phyloP scores from a whole-genome alignment of 2,797 vertebrate genomes.

The Loris lydekkerianus region DNA sequence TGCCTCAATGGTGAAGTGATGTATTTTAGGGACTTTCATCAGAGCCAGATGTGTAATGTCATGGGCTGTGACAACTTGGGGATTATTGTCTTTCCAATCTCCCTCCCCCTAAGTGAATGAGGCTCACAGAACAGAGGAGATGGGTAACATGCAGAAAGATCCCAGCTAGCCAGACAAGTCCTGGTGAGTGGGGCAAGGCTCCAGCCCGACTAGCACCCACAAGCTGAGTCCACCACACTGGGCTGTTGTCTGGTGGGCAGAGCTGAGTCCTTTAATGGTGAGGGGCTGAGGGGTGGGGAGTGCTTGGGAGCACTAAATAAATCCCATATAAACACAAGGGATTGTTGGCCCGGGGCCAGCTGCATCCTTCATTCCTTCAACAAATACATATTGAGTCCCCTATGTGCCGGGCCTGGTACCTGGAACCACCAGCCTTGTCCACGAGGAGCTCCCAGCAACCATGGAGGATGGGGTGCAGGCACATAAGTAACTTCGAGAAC shows the following conservation, averaged over 20 bases:
- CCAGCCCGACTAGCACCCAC: neutral
- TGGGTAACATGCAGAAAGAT: neutral
- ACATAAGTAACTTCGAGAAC: neutral
- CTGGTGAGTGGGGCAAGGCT: neutral
- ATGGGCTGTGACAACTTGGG: neutral
- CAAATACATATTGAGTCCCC: neutral
- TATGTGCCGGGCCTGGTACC: neutral
- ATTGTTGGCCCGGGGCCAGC: too few species aligned
- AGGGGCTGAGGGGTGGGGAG: neutral
- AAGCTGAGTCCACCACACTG: neutral
- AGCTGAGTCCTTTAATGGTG: neutral
- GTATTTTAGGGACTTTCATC: neutral
- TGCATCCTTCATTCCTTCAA: neutral
- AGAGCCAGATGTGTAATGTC: neutral
- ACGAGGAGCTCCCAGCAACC: neutral
- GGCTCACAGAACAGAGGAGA: neutral
- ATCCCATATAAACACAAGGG: too few species aligned
- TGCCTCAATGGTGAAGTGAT: slow-evolving; percentile 25
- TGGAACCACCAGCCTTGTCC: neutral
- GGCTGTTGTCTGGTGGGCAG: neutral
- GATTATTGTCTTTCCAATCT: neutral
- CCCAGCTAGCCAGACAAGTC: neutral
- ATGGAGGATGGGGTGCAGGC: neutral
- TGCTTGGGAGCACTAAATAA: neutral
- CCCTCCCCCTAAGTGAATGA: neutral